Conservation (phyloP, 2,888 invertebrate species). For the Mesorhabditis spiculigera region DNA sequence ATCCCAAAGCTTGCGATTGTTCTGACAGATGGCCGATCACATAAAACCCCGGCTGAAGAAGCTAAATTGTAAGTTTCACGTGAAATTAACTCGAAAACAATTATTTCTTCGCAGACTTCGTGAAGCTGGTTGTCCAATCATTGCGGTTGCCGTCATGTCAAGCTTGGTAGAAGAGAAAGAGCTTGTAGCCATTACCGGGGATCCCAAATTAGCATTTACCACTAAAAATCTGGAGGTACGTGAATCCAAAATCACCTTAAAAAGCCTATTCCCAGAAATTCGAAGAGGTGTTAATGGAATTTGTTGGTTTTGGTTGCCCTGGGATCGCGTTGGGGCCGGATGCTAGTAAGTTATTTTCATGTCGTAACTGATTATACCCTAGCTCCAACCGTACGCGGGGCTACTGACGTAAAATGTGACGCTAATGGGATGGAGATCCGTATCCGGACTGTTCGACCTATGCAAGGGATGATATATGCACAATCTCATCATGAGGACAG, state of each 20-base stretch:
- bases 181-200: conserved; percentile 43
- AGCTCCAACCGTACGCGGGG: conserved; percentile 36
- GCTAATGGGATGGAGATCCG: conserved; percentile 49
- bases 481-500: conserved; percentile 46
- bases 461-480: conserved; percentile 52
- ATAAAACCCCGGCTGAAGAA: conserved; percentile 33
- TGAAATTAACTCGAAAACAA: conserved; percentile 7
- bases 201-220: conserved; percentile 42
- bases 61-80: conserved; percentile 15
- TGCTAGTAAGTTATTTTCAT: conserved; percentile 27
- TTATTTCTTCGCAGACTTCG: conserved; percentile 14
- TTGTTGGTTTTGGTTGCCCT: conserved; percentile 53
- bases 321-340: conserved; percentile 46
- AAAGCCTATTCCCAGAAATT: conserved; percentile 32
- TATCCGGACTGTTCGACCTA: conserved; percentile 49
- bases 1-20: conserved; percentile 50
- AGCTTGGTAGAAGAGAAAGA: conserved; percentile 50
- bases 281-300: conserved; percentile 48
- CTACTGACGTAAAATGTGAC: conserved; percentile 50
- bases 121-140: conserved; percentile 25
- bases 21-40: conserved; percentile 54
- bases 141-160: conserved; percentile 47
- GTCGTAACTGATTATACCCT: not conserved
- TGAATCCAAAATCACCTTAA: not conserved
- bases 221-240: conserved; percentile 41